Conservation (phyloP, 2,888 invertebrate species). For the Globia sparganii region DNA sequence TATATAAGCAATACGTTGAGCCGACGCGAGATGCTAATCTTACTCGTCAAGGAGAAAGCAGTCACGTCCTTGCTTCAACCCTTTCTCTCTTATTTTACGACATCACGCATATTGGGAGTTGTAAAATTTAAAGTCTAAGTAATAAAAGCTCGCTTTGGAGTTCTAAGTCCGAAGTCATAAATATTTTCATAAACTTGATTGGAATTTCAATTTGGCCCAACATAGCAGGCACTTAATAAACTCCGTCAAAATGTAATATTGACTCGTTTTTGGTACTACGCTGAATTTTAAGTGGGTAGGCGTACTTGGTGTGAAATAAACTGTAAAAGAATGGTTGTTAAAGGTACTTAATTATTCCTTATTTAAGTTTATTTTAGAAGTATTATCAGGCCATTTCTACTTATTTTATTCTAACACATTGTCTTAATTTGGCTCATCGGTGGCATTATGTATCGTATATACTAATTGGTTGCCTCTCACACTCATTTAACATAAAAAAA, state of each 20-base stretch:
- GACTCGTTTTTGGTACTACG: conserved; percentile 13
- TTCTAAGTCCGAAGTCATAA: conserved; percentile 57
- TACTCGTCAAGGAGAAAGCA: conserved; percentile 56
- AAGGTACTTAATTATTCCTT: background rate
- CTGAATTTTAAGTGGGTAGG: conserved; percentile 20
- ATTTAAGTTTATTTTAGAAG: conserved; percentile 8
- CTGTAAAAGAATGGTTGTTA: conserved; percentile 14
- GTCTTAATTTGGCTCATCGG: background rate
- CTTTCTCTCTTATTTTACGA: conserved; percentile 57
- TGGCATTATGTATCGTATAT: no score
- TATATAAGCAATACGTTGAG: conserved; percentile 59
- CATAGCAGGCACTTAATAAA: conserved; percentile 41
- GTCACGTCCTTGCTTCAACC: conserved; percentile 59
- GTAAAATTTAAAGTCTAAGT: conserved; percentile 62
- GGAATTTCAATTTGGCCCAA: conserved; percentile 57
- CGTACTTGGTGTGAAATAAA: conserved; percentile 27
- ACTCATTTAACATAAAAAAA: background rate
- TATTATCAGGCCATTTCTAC: background rate
- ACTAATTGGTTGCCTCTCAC: background rate
- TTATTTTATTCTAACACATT: background rate
- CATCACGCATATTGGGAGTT: conserved; percentile 60
- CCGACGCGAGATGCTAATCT: conserved; percentile 55
- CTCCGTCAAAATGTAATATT: conserved; percentile 36
- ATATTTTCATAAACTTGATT: conserved; percentile 66
- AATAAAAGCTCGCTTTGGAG: conserved; percentile 60